phyloP scores from a whole-genome alignment of 2,113 vertebrate species.

The Melanocharis versteri region DNA sequence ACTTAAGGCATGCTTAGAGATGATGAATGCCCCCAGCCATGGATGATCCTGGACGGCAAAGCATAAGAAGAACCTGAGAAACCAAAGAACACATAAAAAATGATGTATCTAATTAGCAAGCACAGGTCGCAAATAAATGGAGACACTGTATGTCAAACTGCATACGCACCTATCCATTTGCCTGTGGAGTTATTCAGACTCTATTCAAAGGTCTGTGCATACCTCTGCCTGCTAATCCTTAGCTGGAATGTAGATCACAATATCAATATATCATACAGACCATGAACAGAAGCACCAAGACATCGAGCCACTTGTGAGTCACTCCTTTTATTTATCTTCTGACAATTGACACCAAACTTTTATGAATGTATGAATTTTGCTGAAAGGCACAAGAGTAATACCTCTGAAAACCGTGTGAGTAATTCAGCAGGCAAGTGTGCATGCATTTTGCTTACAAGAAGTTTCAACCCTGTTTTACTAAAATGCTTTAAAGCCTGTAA shows the following conservation, averaged over 20 bases:
- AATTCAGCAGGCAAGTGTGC: not conserved
- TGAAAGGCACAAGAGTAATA: not conserved
- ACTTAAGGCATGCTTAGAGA: not conserved
- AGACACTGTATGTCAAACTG: not conserved
- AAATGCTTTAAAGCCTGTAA: not conserved
- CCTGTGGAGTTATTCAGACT: not conserved
- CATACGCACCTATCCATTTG: not conserved
- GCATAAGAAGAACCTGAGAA: not conserved
- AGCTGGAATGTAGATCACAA: not conserved
- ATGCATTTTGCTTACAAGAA: not conserved
- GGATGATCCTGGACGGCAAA: not conserved
- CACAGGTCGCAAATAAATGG: not conserved
- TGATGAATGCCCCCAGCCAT: not conserved
- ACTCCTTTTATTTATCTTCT: not conserved
- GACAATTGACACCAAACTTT: not conserved
- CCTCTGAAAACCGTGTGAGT: not conserved
- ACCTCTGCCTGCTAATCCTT: not conserved
- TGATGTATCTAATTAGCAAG: not conserved
- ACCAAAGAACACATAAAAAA: not conserved
- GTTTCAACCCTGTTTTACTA: not conserved
- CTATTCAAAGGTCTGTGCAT: not conserved
- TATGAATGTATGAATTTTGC: not conserved
- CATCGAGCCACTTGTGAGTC: not conserved
- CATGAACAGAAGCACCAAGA: not conserved
- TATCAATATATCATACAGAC: not conserved